Conservation (phyloP, 2,888 invertebrate genomes). For the Gryllus longicercus region DNA sequence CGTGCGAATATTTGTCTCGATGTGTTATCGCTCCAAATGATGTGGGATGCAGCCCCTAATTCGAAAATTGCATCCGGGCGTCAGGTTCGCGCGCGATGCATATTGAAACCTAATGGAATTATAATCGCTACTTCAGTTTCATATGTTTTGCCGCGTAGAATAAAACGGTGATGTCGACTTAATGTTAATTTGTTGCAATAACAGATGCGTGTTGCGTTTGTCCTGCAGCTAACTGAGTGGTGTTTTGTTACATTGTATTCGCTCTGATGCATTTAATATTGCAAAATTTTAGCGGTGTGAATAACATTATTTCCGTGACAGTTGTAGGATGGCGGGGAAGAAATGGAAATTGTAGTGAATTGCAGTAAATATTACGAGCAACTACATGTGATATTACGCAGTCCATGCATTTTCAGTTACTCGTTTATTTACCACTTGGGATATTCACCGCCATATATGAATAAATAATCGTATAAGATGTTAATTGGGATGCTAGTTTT, state of each 20-base stretch:
- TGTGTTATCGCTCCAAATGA: background rate
- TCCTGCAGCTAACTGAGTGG: background rate
- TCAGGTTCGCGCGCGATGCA: background rate
- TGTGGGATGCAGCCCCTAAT: background rate
- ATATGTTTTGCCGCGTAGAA: background rate
- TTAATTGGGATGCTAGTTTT: too few relatives aligned
- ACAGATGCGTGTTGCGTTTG: background rate
- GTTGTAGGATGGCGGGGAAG: too few relatives aligned
- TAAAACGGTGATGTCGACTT: background rate
- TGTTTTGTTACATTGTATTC: background rate
- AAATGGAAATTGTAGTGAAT: too few relatives aligned
- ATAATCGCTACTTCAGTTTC: background rate
- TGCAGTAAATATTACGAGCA: too few relatives aligned
- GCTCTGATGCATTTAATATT: background rate
- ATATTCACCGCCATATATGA: too few relatives aligned
- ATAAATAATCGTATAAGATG: too few relatives aligned
- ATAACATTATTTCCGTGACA: too few relatives aligned
- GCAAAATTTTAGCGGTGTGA: background rate
- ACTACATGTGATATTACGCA: too few relatives aligned
- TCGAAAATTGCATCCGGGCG: background rate
- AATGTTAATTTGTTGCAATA: background rate
- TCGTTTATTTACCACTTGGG: too few relatives aligned
- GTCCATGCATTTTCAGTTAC: too few relatives aligned
- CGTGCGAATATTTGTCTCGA: background rate
- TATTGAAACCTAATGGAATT: conserved; percentile 17